phyloP scores from a whole-genome alignment of 1,140 invertebrate species.

The Tribolium castaneum region DNA sequence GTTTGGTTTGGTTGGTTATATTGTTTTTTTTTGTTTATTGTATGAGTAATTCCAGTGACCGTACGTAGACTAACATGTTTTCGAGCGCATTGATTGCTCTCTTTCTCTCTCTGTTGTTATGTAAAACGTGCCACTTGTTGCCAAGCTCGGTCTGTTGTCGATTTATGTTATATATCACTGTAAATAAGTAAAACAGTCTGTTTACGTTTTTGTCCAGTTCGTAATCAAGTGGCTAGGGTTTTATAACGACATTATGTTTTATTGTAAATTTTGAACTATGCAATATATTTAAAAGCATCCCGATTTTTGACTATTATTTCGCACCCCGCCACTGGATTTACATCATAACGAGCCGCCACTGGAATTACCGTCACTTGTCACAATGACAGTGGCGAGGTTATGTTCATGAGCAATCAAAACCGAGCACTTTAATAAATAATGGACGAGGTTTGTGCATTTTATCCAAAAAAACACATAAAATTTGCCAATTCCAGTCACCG shows the following conservation, averaged over 20 bases:
- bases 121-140: constrained; percentile 41
- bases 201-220: constrained; percentile 47
- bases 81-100: constrained; percentile 47
- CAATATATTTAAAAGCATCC: constrained; percentile 56
- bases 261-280: constrained; percentile 54
- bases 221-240: constrained; percentile 50
- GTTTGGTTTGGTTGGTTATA: constrained; percentile 49
- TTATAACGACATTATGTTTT: constrained; percentile 52
- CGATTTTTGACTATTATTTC: constrained; percentile 30
- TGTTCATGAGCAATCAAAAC: neutral
- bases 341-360: neutral
- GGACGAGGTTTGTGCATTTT: constrained; percentile 3
- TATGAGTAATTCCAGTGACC: constrained; percentile 51
- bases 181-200: constrained; percentile 44
- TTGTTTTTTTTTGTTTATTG: constrained; percentile 31
- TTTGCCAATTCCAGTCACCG: constrained; percentile 45
- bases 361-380: neutral
- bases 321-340: neutral
- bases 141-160: constrained; percentile 38
- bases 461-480: neutral
- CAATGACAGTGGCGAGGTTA: too few species aligned
- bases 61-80: constrained; percentile 52
- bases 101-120: constrained; percentile 47
- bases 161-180: constrained; percentile 42
- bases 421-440: too few species aligned